Conservation (phyloP, 2,797 vertebrate genomes). For the Argentina silus region DNA sequence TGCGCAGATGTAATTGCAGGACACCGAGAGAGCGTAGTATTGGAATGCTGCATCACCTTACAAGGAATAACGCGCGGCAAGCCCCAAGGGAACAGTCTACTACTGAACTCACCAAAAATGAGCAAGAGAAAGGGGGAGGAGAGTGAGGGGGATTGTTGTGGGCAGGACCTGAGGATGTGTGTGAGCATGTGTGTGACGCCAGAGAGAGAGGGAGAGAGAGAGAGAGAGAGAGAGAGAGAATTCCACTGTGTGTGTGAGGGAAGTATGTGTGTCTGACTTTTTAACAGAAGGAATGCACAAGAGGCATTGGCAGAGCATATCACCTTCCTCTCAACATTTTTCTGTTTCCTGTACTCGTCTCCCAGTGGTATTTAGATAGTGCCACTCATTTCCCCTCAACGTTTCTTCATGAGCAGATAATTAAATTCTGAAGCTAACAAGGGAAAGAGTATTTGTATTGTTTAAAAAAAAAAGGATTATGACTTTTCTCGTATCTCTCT, state of each 20-base stretch:
- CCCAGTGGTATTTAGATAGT: conserved; percentile 55
- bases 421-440: conserved; percentile 37
- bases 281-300: conserved; percentile 52
- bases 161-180: conserved; percentile 34
- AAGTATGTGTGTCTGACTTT: conserved; percentile 28
- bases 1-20: conserved; percentile 47
- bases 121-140: conserved; percentile 41
- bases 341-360: conserved; percentile 59
- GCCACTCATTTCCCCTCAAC: conserved; percentile 44
- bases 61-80: conserved; percentile 64
- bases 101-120: conserved; percentile 8
- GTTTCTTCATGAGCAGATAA: conserved; percentile 39
- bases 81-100: conserved; percentile 50
- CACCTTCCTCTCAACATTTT: conserved; percentile 39
- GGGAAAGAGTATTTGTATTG: background rate
- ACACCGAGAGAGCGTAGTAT: conserved; percentile 45
- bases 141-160: conserved; percentile 42
- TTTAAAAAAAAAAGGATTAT: background rate
- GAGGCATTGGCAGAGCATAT: conserved; percentile 40
- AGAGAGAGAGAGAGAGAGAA: conserved; percentile 36
- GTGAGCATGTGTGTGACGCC: conserved; percentile 2
- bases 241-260: conserved; percentile 30
- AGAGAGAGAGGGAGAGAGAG: conserved; percentile 24
- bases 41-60: conserved; percentile 73
- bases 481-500: background rate